Percentiles rank a stretch among this genome's conserved stretches.
Evolutionary conservation across 1,140 invertebrate species (phyloP).

Genomic region (Drosophila kikkawai): DNA sequence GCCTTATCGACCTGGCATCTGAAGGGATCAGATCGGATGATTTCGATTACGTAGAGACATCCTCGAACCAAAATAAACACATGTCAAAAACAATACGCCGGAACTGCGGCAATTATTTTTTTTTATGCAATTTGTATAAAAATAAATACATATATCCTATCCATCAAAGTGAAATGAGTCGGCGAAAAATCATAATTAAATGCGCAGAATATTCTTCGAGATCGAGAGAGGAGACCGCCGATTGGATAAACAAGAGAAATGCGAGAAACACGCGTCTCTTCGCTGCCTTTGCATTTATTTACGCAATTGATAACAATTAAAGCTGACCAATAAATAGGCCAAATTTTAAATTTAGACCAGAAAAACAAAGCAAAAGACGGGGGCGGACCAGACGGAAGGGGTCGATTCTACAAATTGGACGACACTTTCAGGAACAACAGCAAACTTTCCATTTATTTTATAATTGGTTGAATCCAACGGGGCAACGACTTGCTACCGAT

Average conservation of each 20-base stretch:
- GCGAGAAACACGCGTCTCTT: constrained; percentile 20
- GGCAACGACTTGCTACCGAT: constrained; percentile 14
- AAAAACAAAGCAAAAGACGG: constrained; percentile 17
- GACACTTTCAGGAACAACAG: background rate
- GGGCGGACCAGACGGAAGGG: constrained; percentile 2
- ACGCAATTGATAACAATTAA: constrained; percentile 79
- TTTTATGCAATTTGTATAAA: constrained; percentile 37
- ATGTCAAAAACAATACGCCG: constrained; percentile 9
- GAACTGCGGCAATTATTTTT: constrained; percentile 34
- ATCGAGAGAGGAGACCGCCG: background rate
- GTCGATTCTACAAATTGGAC: constrained; percentile 7
- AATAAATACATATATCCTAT: constrained; percentile 3
- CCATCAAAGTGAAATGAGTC: constrained; percentile 34
- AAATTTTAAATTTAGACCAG: constrained; percentile 78
- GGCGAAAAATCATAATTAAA: constrained; percentile 53
- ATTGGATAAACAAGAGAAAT: constrained; percentile 34
- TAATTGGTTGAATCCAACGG: background rate
- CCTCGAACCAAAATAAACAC: constrained; percentile 6
- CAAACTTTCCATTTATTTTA: constrained; percentile 2
- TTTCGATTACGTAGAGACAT: constrained; percentile 17
- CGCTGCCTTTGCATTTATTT: constrained; percentile 54
- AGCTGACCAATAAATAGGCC: constrained; percentile 68
- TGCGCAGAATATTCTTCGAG: constrained; percentile 55
- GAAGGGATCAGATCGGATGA: constrained; percentile 30
- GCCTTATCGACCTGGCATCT: constrained; percentile 31